Conservation (phyloP, 2,113 vertebrate genomes). For the Oreotrochilus melanogaster region DNA sequence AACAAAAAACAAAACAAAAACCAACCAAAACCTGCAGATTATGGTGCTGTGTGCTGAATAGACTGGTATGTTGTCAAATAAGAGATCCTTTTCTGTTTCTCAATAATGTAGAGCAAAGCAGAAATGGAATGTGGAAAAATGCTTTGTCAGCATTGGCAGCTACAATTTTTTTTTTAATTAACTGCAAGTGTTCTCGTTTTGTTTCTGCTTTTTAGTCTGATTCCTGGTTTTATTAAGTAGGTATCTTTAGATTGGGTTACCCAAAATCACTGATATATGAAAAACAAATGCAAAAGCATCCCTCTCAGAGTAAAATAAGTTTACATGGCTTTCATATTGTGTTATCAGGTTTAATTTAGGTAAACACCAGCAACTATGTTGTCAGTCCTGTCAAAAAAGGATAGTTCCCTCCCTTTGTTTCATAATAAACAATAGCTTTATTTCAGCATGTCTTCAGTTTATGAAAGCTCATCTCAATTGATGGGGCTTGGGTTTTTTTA, state of each 20-base stretch:
- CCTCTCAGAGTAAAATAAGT: background rate
- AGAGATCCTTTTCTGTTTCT: background rate
- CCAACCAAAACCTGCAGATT: background rate
- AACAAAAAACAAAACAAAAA: background rate
- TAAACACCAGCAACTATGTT: background rate
- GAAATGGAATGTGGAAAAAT: background rate
- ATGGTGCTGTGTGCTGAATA: constrained; percentile 14
- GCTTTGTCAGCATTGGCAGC: background rate
- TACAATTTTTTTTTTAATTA: background rate
- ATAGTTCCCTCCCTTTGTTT: background rate
- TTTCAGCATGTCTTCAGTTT: background rate
- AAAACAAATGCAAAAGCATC: background rate
- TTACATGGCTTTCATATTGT: background rate
- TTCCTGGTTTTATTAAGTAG: background rate
- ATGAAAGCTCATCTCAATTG: background rate
- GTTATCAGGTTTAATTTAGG: background rate
- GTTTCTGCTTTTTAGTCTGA: background rate
- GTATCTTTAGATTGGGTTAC: background rate
- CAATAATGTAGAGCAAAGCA: background rate
- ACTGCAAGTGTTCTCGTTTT: background rate
- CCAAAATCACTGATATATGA: background rate
- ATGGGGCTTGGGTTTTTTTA: background rate
- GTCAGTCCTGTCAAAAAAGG: background rate
- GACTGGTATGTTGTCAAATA: background rate
- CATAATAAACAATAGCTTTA: background rate